Evolutionary conservation across 2,888 invertebrate species (phyloP), one percentile per base, ranked within the genome.

Genomic region (Emmelina monodactyla): DNA sequence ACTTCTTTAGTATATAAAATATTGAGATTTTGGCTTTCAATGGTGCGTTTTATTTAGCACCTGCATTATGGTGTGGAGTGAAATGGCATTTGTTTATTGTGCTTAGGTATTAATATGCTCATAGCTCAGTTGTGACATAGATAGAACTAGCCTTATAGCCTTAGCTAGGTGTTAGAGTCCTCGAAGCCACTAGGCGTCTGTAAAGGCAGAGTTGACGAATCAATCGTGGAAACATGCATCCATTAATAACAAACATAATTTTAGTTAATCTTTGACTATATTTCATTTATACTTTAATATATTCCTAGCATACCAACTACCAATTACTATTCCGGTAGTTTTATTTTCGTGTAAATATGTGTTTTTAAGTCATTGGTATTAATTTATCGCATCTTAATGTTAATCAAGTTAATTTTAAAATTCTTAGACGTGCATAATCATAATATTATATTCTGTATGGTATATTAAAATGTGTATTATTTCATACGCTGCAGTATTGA

Each of bases 61-160:
- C n/a, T n/a, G 9, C 25, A 25, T 25, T 9, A 35, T 47, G 50
- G 56, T 55, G 34, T 50, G 50, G 49, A 53, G 40, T 50, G 49
- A 58, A 59, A 56, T 56, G 49, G 52, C 56, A 25, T 25, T 50
- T 53, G 61, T 64, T 60, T 62, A 63, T 62, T 64, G 58, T 62
- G 75, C 73, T 75, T 75, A 76, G 75, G 72, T 69, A 73, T 75
- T 71, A 60, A 29, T 66, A 70, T 66, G 76, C 76, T 76, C 75
- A 76, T 76, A 75, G 75, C 50, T 68, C 67, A 64, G 69, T 73
- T 68, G 72, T 73, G 75, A 69, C 65, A 64, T 76, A 76, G 67
- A 62, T 55, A 59, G 9, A 9, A 19, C 19, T 19, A 19, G 19
- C 67, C n/a, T n/a, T n/a, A n/a, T 73, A 73, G 70, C 62, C 45